Conservation (phyloP, 2,113 vertebrate genomes). For the Solenodon paradoxus region DNA sequence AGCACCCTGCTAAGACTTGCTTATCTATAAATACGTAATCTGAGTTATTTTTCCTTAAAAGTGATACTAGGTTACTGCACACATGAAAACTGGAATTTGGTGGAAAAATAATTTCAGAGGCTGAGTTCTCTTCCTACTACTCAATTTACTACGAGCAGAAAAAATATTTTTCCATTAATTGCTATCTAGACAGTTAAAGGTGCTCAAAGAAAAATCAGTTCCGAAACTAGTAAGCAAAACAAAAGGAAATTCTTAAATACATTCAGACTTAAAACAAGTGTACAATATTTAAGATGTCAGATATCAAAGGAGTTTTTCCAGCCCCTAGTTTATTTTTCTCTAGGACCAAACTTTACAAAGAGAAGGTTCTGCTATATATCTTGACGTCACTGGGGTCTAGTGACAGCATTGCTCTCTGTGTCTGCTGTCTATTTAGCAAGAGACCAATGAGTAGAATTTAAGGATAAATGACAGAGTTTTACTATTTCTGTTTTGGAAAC, state of each 20-base stretch:
- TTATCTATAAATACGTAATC: background rate
- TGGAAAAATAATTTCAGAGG: background rate
- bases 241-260: background rate
- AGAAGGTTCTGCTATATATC: background rate
- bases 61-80: background rate
- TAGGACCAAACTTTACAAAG: background rate
- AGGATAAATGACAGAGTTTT: background rate
- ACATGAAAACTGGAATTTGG: background rate
- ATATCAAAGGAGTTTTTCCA: background rate
- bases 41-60: background rate
- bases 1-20: background rate
- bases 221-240: background rate
- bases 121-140: background rate
- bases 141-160: background rate
- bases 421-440: background rate
- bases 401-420: background rate
- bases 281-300: background rate
- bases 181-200: background rate
- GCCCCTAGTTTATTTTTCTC: background rate
- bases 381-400: background rate
- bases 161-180: background rate
- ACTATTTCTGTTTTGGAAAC: background rate
- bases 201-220: slow-evolving; percentile 12
- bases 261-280: background rate
- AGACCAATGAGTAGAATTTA: background rate